phyloP scores from a whole-genome alignment of 2,797 vertebrate genomes.

The Sus cebifrons region DNA sequence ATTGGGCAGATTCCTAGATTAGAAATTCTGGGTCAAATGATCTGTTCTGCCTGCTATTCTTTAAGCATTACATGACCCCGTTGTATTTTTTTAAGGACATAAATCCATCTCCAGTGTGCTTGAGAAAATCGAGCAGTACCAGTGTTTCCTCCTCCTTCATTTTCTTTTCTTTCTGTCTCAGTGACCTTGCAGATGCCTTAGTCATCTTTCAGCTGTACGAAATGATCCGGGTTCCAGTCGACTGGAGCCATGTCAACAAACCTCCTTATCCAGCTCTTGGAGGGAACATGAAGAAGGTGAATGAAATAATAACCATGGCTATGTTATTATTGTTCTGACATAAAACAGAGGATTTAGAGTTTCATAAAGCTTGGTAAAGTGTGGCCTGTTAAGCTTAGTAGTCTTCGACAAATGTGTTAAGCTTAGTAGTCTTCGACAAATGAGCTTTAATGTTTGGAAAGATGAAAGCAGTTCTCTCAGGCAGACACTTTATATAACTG shows the following conservation, averaged over 20 bases:
- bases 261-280: conserved; percentile 92
- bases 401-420: neutral
- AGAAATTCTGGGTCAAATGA: conserved; percentile 45
- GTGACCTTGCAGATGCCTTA: conserved; percentile 95
- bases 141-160: neutral
- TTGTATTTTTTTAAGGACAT: conserved; percentile 50
- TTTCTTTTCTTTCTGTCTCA: conserved; percentile 84
- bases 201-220: conserved; percentile 97
- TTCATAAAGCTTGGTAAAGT: conserved; percentile 34
- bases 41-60: neutral
- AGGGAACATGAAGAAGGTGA: conserved; percentile 97
- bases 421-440: neutral
- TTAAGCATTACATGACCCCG: neutral
- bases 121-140: neutral
- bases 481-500: neutral
- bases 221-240: conserved; percentile 93
- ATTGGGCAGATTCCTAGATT: neutral
- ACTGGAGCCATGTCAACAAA: conserved; percentile 95
- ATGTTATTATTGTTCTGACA: neutral
- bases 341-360: neutral
- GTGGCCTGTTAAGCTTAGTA: neutral
- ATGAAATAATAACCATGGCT: neutral
- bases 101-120: neutral
- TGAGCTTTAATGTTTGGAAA: conserved; percentile 60
- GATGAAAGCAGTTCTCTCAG: neutral